Conservation (phyloP, 2,888 invertebrate genomes). For the Schrankia costaestrigalis region DNA sequence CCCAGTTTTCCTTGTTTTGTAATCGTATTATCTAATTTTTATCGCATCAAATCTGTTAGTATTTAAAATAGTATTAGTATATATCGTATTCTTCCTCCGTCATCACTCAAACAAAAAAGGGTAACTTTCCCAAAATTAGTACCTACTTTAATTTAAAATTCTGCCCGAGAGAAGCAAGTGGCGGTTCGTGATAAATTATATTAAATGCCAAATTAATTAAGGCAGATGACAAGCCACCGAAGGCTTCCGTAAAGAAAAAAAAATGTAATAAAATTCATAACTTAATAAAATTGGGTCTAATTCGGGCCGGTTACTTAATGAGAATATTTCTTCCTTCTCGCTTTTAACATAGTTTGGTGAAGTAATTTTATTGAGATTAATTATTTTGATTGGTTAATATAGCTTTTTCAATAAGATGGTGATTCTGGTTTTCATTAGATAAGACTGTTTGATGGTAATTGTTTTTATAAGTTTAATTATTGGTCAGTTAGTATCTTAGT, state of each 20-base stretch:
- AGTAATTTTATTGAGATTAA: slow-evolving; percentile 7
- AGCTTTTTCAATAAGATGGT: too few species aligned
- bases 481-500: too few species aligned
- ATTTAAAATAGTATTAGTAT: too few species aligned
- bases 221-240: slow-evolving; percentile 44
- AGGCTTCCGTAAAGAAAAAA: slow-evolving; percentile 37
- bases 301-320: slow-evolving; percentile 24
- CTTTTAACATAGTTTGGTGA: slow-evolving; percentile 9
- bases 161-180: slow-evolving; percentile 16
- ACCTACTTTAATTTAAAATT: slow-evolving; percentile 21
- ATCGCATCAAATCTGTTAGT: too few species aligned
- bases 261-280: slow-evolving; percentile 54
- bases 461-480: too few species aligned
- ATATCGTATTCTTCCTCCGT: too few species aligned
- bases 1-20: too few species aligned
- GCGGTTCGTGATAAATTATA: slow-evolving; percentile 60
- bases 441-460: too few species aligned
- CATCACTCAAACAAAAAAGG: too few species aligned
- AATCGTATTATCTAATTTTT: too few species aligned
- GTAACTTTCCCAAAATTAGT: slow-evolving; percentile 24
- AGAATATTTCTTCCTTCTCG: slow-evolving; percentile 18
- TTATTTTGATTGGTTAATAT: background rate
- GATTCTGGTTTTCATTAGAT: too few species aligned
- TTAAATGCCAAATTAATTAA: slow-evolving; percentile 67
- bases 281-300: slow-evolving; percentile 36